Percentiles rank a stretch among this genome's conserved stretches.
phyloP scores from a whole-genome alignment of 2,888 invertebrate species.

The Clistopyga incitator region DNA sequence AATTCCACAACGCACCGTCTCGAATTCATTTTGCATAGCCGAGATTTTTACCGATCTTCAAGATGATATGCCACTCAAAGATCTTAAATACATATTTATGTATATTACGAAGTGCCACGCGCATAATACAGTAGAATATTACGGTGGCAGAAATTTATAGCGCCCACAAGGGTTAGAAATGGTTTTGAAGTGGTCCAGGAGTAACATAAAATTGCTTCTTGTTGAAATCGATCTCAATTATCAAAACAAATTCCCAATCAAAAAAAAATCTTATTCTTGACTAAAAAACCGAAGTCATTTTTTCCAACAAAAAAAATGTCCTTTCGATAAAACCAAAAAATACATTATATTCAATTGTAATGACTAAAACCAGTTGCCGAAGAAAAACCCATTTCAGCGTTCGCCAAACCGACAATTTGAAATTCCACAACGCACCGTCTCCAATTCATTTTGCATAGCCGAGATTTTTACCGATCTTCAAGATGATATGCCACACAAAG shows the following conservation, averaged over 20 bases:
- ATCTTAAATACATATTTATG: conserved; percentile 3
- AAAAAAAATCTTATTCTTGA: neutral
- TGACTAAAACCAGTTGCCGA: neutral
- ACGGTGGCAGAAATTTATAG: conserved; percentile 28
- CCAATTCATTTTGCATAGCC: neutral
- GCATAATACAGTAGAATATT: conserved; percentile 20
- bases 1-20: neutral
- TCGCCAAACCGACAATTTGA: neutral
- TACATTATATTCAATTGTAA: neutral
- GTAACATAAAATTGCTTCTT: conserved; percentile 21
- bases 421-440: neutral
- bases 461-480: neutral
- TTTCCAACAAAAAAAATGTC: neutral
- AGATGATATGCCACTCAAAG: neutral
- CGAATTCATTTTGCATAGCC: neutral
- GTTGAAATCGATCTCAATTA: too few relatives aligned
- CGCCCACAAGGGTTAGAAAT: conserved; percentile 4
- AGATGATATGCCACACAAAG: neutral
- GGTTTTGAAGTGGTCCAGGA: neutral
- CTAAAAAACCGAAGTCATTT: neutral
- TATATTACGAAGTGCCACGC: neutral
- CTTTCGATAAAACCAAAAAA: neutral
- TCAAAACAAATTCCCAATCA: too few relatives aligned
- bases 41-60: neutral
- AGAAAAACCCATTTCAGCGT: neutral